Base-by-base conservation (phyloP, 2,888 invertebrate genomes). In the Drosophila kanekoi region DNA sequence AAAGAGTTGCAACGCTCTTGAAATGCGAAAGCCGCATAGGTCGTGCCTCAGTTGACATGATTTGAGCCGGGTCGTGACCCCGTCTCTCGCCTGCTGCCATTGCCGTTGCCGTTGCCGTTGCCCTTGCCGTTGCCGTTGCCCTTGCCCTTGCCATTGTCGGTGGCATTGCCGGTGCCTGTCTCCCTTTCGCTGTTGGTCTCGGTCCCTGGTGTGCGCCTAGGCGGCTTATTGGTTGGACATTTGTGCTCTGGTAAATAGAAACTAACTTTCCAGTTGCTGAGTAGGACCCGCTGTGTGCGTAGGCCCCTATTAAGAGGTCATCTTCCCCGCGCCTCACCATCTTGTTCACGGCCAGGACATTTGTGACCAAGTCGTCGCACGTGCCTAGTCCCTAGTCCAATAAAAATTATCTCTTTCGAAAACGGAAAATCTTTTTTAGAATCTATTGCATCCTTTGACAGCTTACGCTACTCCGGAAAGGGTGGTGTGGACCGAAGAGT, bases 171-270 rank as follows among this genome's bases (percentile, higher is more conserved):
- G 3, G 32, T 35, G 40, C 32, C 13, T 9, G 9, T 35, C 9
- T 16, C 35, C 37, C 1, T 40, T 40, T 47, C 32, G n/a, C 10
- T 43, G 48, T 60, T 38, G 62, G 57, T 49, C 45, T 37, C 43
- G 35, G 41, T 45, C 48, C 47, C 47, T 47, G 32, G 51, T 40
- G 69, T 45, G 57, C 49, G 60, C 53, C 59, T 66, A 48, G 76
- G 59, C 69, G 51, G 73, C 79, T 77, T 73, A 77, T 77, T 81
- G 84, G 71, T 70, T 69, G 58, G 60, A 61, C 79, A 67, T 57
- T 68, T 64, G 44, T 56, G 53, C 58, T 11, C 58, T 35, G 72
- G 63, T 66, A 76, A 76, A 70, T 52, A 62, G 52, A 23, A 54
- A 38, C 20, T 37, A 48, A 54, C 37, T 43, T 53, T 45, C 20